Evolutionary conservation across 2,113 vertebrate genomes (phyloP), one percentile per base, ranked within the genome.

Genomic region (Cinclus mexicanus): DNA sequence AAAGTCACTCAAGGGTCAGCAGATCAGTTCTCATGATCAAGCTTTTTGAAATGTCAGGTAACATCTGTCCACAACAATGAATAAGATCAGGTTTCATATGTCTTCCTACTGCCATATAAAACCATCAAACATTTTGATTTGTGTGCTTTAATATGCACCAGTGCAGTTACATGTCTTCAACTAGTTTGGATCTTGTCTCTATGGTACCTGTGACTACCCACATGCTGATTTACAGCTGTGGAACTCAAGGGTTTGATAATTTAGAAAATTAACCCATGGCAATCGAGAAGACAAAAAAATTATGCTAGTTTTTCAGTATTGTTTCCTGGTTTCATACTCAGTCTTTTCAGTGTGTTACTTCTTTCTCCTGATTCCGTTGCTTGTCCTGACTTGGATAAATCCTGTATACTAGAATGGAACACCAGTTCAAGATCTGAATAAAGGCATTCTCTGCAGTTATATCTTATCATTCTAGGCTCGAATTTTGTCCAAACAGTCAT

Each of bases 161-260:
- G 14, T 60, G 11, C 0, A 1, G 7, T n/a, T 14, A 39, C 3
- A 26, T 14, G 2, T 35, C 17, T 23, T 23, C 22, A 29, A 29
- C 1, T 44, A 3, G 19, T 53, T 67, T 49, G 39, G 42, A 23
- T 46, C 4, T 39, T 70, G 28, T 6, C 5, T 74, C 14, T 76
- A 5, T 5, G 23, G 44, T 56, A 33, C 25, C 24, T 61, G 18
- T 44, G 7, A 53, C 22, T 46, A 46, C 11, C 33, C 24, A 55
- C 0, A 3, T 78, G 17, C 29, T 5, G 22, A 77, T 76, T 55
- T 35, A 39, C 0, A 0, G 9, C 3, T 61, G 7, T 56, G 19
- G 29, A 83, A 70, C 5, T 20, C 28, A 4, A 15, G 1, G 1
- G 1, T 63, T 31, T 31, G 39, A 49, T 39, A 46, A 71, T 64